Percentiles rank a stretch among this genome's conserved stretches.
These are phyloP conservation scores for Sarcophaga peregrina DNA, from an alignment of 1,140 invertebrate species.

Conservation along the genomic window DNA sequence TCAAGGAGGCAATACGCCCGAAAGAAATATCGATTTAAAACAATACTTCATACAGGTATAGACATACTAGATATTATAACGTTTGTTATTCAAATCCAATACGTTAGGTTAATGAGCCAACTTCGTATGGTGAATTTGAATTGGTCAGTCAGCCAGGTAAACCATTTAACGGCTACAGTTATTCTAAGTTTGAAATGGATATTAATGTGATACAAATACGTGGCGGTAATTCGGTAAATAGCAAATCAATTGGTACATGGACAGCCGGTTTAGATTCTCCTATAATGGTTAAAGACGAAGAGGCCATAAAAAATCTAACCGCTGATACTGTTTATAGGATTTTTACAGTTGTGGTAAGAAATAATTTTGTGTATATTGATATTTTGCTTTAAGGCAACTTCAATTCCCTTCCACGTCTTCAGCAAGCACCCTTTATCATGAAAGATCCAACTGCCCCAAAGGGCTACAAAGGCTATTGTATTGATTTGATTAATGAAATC, in stretches of 20 bases:
- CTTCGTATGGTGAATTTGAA: constrained; percentile 75
- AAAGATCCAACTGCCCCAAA: constrained; percentile 73
- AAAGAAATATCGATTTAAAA: constrained; percentile 72
- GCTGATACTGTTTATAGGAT: constrained; percentile 84
- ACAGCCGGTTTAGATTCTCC: constrained; percentile 75
- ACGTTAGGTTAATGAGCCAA: constrained; percentile 70
- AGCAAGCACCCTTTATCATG: constrained; percentile 92
- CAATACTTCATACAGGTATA: constrained; percentile 68
- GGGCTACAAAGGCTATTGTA: constrained; percentile 90
- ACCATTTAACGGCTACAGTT: constrained; percentile 76
- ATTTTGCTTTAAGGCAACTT: neutral
- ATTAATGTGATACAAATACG: constrained; percentile 75
- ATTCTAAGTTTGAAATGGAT: constrained; percentile 78
- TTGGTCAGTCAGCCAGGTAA: constrained; percentile 65
- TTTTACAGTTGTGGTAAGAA: constrained; percentile 77
- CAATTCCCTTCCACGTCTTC: constrained; percentile 10
- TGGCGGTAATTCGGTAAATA: constrained; percentile 74
- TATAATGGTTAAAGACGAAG: constrained; percentile 72
- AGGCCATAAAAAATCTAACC: constrained; percentile 78
- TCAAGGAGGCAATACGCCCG: constrained; percentile 77
- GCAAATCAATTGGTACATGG: constrained; percentile 75
- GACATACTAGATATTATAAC: neutral
- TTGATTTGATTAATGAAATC: constrained; percentile 90
- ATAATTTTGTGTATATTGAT: no score
- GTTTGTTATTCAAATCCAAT: constrained; percentile 49